phyloP scores from a whole-genome alignment of 2,888 invertebrate genomes.

The Epirrita christyi region DNA sequence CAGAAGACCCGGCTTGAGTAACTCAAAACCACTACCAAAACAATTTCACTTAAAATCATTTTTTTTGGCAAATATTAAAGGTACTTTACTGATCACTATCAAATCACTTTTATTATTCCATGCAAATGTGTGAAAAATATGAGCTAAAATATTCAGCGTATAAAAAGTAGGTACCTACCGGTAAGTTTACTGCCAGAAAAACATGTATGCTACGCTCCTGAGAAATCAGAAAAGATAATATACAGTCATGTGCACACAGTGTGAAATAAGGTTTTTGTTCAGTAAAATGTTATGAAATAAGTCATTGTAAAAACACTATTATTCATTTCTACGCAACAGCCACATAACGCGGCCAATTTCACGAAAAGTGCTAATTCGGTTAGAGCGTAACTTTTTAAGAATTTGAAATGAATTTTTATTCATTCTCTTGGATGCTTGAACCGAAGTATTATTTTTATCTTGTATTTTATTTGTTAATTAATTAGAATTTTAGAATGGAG shows the following conservation, averaged over 20 bases:
- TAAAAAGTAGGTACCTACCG: background rate
- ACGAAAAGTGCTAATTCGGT: background rate
- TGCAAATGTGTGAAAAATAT: background rate
- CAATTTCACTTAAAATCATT: too few species aligned
- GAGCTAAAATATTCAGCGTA: background rate
- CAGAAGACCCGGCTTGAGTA: too few species aligned
- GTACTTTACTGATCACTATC: too few species aligned
- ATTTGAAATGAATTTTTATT: too few species aligned
- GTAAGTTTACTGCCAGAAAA: constrained; percentile 31
- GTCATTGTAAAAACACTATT: constrained; percentile 46
- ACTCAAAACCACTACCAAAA: too few species aligned
- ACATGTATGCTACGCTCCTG: constrained; percentile 63
- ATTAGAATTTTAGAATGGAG: too few species aligned
- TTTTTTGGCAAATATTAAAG: too few species aligned
- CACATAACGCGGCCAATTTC: constrained; percentile 9
- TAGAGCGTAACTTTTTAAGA: background rate
- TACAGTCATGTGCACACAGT: constrained; percentile 70
- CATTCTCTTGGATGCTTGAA: too few species aligned
- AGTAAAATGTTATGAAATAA: constrained; percentile 59
- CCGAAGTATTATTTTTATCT: too few species aligned
- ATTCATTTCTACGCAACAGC: constrained; percentile 28
- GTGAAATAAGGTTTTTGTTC: constrained; percentile 77
- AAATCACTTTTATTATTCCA: background rate
- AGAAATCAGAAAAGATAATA: constrained; percentile 68
- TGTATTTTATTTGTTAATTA: too few species aligned